These are phyloP conservation scores for Aurelia aurita DNA, from an alignment of 30 jellyfish, hydroid and myxozoan species.

Conservation along the genomic window DNA sequence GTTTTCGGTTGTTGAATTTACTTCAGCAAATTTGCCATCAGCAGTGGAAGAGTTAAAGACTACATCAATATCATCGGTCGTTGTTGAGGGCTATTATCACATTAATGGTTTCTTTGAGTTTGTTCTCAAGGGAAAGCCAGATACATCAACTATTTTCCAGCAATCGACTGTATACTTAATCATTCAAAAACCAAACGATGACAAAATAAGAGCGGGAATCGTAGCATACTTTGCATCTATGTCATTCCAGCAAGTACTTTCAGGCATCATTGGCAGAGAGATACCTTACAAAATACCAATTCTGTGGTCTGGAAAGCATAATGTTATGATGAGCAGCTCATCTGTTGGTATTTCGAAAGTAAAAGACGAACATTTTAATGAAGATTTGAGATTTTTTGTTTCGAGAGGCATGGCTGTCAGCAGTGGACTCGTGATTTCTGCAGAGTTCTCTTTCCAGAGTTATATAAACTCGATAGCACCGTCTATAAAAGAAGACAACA, in stretches of 20 bases:
- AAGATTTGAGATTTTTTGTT: conserved; percentile 68
- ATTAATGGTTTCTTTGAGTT: conserved; percentile 83
- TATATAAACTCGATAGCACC: conserved; percentile 25
- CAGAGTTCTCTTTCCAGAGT: conserved; percentile 74
- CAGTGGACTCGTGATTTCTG: conserved; percentile 69
- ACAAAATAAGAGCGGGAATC: conserved; percentile 70
- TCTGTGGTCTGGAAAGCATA: conserved; percentile 58
- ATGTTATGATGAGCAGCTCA: conserved; percentile 71
- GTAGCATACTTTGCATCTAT: conserved; percentile 69
- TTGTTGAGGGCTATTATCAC: conserved; percentile 73
- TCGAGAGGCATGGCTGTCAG: conserved; percentile 75
- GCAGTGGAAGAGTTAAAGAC: conserved; percentile 73
- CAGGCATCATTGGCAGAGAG: conserved; percentile 69
- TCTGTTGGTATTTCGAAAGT: conserved; percentile 70
- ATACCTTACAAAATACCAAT: conserved; percentile 65
- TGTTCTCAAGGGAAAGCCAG: conserved; percentile 77
- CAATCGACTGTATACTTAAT: conserved; percentile 64
- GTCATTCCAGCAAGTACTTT: conserved; percentile 52
- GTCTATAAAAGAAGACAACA: conserved; percentile 8
- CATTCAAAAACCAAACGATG: conserved; percentile 74
- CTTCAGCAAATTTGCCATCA: conserved; percentile 72
- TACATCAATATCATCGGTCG: conserved; percentile 52
- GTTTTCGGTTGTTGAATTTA: conserved; percentile 71
- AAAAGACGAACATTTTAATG: conserved; percentile 69
- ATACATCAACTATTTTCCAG: conserved; percentile 81